A percentile compares a stretch with the other conserved stretches of the same genome.
Evolutionary conservation across 1,140 invertebrate genomes (phyloP).

Genomic region (Macrostomum lignano): DNA sequence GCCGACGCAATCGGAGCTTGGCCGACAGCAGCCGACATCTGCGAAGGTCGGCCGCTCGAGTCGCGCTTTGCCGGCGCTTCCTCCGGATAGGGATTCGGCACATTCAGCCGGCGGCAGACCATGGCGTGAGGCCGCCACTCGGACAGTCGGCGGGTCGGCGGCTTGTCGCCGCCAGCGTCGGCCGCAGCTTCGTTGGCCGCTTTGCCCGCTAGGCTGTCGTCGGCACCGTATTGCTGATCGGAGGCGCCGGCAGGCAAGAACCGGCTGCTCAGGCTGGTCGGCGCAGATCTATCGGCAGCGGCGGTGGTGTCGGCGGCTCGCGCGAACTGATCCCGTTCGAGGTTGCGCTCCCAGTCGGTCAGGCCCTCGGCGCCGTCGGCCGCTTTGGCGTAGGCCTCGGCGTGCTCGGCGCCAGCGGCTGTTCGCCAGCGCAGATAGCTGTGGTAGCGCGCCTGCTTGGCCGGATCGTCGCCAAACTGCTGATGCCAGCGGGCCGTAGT

Average conservation of each 20-base stretch:
- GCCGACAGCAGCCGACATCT: too few relatives aligned
- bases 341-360: constrained; percentile 51
- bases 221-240: too few relatives aligned
- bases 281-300: too few relatives aligned
- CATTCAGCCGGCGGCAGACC: constrained; percentile 70
- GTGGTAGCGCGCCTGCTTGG: too few relatives aligned
- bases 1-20: too few relatives aligned
- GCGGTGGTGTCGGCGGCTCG: too few relatives aligned
- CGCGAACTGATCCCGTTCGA: constrained; percentile 49
- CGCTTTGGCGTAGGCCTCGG: constrained; percentile 10
- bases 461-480: neutral
- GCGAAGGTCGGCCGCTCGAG: too few relatives aligned
- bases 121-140: constrained; percentile 57
- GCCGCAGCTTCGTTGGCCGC: too few relatives aligned
- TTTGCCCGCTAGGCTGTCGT: too few relatives aligned
- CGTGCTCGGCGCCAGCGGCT: neutral
- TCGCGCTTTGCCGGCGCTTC: too few relatives aligned
- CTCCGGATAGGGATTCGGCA: constrained; percentile 50
- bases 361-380: constrained; percentile 22
- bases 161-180: constrained; percentile 48
- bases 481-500: neutral
- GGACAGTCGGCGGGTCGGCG: constrained; percentile 38
- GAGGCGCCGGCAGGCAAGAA: too few relatives aligned
- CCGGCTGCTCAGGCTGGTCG: constrained; percentile 41
- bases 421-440: too few relatives aligned